Conservation (phyloP, 2,113 vertebrate genomes). For the Bos javanicus region DNA sequence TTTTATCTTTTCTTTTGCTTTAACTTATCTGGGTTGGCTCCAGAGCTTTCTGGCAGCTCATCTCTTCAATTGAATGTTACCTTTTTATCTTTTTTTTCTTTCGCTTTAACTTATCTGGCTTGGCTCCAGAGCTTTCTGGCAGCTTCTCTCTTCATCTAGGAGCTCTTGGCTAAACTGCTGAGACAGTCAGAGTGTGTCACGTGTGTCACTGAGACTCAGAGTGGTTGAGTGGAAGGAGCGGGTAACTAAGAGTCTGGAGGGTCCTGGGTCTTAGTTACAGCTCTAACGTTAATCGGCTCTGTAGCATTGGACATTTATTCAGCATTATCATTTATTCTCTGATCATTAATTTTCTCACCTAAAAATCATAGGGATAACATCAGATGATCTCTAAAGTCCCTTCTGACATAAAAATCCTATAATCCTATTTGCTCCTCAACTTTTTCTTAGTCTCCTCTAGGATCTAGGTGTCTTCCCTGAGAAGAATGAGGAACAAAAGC, state of each 20-base stretch:
- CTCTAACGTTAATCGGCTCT: background rate
- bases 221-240: background rate
- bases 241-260: background rate
- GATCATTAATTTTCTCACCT: background rate
- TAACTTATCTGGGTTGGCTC: background rate
- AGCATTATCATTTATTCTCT: too few relatives aligned
- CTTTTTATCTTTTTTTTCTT: background rate
- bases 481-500: background rate
- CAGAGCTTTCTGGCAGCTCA: background rate
- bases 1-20: background rate
- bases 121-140: background rate
- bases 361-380: background rate
- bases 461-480: background rate
- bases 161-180: background rate
- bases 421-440: background rate
- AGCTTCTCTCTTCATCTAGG: background rate
- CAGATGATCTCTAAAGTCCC: background rate
- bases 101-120: background rate
- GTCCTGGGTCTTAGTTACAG: background rate
- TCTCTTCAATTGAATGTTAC: background rate
- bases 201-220: background rate
- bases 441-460: background rate
- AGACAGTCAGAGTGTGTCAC: background rate
- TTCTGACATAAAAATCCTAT: background rate
- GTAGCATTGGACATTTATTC: background rate